Evolutionary conservation across 2,888 invertebrate species (phyloP), one percentile per base, ranked within the genome.

Genomic region (Campoletis raptor): DNA sequence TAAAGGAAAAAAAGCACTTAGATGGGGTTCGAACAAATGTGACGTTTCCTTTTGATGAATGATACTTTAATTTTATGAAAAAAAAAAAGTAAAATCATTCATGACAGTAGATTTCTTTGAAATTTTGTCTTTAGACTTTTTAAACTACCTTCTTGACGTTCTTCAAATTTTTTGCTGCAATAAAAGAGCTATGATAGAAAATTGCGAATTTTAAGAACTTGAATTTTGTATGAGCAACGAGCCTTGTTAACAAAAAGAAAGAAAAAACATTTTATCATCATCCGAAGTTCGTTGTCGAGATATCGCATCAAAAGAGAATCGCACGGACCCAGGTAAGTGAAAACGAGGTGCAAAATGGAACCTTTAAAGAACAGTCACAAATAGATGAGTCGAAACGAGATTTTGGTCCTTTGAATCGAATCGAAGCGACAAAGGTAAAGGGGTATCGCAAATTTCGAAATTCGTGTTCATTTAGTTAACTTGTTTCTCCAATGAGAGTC

Each of bases 261-360:
- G 52, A 18, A 72, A 61, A 21, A 64, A 42, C 30, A 30, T 61
- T 72, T 45, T 73, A n/a, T 64, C 40, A 9, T 57, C 57, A n/a
- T n/a, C 10, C 24, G 66, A 52, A 73, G 64, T 61, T 54, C 30
- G 81, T 54, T 74, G 12, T 40, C 54, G 54, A 66, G 42, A 54
- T 30, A 81, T 74, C 66, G 30, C 21, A 67, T 37, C 81, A 74
- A 42, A 45, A 74, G 52, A 80, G 70, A 48, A 36, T 67, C 61
- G 40, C 8, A 54, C 42, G 54, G 36, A n/a, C 74, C 82, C 30
- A 82, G 82, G 82, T 82, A 82, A 82, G 82, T 82, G 69, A 57
- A 81, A 21, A 54, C 42, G 21, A 72, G 73, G 54, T 73, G 81
- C 12, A 36, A 72, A 64, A 81, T 67, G 30, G 30, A 79, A 36